Percentiles rank a stretch among this genome's conserved stretches.
Evolutionary conservation across 2,113 vertebrate genomes (phyloP).

Genomic region (Rhabdornis inornatus): DNA sequence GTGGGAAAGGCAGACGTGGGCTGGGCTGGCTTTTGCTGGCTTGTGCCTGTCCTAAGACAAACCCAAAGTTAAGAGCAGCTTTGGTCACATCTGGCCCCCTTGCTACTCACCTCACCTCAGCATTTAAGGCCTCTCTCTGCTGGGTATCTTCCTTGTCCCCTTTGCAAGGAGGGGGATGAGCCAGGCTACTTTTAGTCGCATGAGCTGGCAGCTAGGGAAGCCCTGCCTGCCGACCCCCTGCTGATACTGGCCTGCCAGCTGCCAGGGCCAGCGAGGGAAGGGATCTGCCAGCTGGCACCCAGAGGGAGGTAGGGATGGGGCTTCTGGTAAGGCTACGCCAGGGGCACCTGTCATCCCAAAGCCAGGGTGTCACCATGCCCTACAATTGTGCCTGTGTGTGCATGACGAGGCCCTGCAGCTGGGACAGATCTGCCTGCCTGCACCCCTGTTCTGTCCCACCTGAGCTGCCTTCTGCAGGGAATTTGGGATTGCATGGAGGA

Average conservation of each 20-base stretch:
- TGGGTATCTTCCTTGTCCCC: neutral
- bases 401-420: neutral
- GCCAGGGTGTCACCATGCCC: neutral
- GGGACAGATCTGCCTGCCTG: neutral
- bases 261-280: accelerated
- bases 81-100: neutral
- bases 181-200: neutral
- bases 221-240: neutral
- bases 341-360: conserved; percentile 30
- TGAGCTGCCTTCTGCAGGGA: neutral
- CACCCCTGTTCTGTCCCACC: neutral
- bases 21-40: neutral
- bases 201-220: neutral
- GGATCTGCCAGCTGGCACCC: conserved; percentile 17
- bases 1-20: neutral
- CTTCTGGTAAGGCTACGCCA: neutral
- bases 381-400: neutral
- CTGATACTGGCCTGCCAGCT: neutral
- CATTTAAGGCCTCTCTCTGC: neutral
- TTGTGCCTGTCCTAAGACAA: neutral
- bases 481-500: neutral
- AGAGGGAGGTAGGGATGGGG: neutral
- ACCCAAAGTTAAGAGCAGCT: neutral
- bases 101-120: neutral
- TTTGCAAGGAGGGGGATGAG: neutral